Percentiles rank a stretch among this genome's conserved stretches.
Conservation (phyloP, 2,797 vertebrate species). For the Okamejei kenojei region DNA sequence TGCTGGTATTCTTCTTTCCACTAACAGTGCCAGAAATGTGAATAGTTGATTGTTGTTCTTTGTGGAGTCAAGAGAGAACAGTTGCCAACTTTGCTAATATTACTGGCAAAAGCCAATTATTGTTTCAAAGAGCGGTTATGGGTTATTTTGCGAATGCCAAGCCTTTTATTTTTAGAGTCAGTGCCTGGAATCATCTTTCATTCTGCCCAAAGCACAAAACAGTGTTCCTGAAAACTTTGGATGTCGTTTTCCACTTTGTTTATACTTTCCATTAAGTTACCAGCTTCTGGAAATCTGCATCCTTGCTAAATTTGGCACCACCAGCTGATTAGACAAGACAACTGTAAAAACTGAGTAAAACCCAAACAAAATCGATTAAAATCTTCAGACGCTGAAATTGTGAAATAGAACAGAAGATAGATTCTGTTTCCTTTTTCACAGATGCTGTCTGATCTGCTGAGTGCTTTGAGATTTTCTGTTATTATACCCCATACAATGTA, state of each 20-base stretch:
- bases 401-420: too few relatives aligned
- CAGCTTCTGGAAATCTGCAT: not conserved
- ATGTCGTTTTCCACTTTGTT: not conserved
- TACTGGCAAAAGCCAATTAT: not conserved
- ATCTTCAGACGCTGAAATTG: too few relatives aligned
- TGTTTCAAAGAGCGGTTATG: conserved; percentile 8
- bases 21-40: not conserved
- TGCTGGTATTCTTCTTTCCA: not conserved
- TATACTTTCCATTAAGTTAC: not conserved
- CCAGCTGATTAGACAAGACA: not conserved
- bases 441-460: too few relatives aligned
- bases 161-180: not conserved
- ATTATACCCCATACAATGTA: not conserved
- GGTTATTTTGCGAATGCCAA: not conserved
- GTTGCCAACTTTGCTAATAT: not conserved
- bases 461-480: too few relatives aligned
- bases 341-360: too few relatives aligned
- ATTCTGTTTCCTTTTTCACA: too few relatives aligned
- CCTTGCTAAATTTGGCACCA: not conserved
- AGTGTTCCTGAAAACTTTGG: not conserved
- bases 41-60: not conserved
- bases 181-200: not conserved
- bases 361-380: too few relatives aligned
- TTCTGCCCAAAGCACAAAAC: not conserved
- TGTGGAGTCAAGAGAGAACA: not conserved